Conservation (phyloP, 2,888 invertebrate genomes). For the Bellardia bayeri region DNA sequence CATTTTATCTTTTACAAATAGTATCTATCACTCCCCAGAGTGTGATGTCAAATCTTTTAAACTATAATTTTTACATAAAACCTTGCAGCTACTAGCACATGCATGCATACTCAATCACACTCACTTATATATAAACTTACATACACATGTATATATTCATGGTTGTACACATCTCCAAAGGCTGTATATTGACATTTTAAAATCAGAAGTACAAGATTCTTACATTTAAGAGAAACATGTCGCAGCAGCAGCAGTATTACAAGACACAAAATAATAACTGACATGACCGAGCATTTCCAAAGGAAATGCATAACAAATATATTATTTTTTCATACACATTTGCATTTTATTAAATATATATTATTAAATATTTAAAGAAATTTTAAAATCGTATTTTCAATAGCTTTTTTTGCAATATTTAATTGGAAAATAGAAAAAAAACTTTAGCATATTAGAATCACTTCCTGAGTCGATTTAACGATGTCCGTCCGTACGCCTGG, state of each 20-base stretch:
- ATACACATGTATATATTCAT: background rate
- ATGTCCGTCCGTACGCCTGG: no score
- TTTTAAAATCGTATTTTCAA: background rate
- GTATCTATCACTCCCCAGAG: slow-evolving; percentile 42
- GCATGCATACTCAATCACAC: slow-evolving; percentile 3
- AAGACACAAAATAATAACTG: slow-evolving; percentile 3
- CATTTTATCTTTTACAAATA: slow-evolving; percentile 41
- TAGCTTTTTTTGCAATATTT: no score
- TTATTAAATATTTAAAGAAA: background rate
- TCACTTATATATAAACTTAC: background rate
- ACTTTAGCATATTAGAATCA: no score
- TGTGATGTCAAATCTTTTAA: slow-evolving; percentile 55
- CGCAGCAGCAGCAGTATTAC: background rate
- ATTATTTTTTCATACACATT: background rate
- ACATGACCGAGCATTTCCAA: slow-evolving; percentile 11
- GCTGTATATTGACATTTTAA: slow-evolving; percentile 33
- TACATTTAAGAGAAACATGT: slow-evolving; percentile 50
- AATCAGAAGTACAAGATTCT: slow-evolving; percentile 47
- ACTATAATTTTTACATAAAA: slow-evolving; percentile 44
- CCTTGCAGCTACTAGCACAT: background rate
- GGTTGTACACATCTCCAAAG: background rate
- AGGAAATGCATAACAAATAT: background rate
- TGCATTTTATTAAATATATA: background rate
- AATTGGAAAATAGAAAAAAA: no score
- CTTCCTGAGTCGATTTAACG: no score